These are phyloP conservation scores for Setipinna tenuifilis DNA, from an alignment of 2,797 vertebrate species.

Conservation along the genomic window DNA sequence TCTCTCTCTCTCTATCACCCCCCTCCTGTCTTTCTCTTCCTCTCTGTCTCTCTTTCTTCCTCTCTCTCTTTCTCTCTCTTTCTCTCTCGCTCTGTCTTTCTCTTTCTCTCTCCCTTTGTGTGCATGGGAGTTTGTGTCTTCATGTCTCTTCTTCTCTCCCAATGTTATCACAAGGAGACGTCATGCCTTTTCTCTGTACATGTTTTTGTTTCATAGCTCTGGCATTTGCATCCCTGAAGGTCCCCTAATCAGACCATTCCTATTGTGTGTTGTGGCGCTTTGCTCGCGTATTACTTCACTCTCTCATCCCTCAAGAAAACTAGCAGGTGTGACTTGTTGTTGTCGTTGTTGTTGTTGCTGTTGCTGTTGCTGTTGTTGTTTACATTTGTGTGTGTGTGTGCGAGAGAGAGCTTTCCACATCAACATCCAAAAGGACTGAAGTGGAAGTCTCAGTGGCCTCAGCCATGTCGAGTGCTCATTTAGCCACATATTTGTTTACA, in stretches of 20 bases:
- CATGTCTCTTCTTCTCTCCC: no score
- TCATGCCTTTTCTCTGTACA: not conserved
- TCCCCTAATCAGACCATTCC: not conserved
- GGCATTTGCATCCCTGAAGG: not conserved
- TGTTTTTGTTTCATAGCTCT: not conserved
- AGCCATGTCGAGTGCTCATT: slow-evolving; percentile 21
- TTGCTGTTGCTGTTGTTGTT: no score
- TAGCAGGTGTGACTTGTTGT: not conserved
- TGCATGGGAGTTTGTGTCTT: not conserved
- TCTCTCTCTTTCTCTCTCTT: not conserved
- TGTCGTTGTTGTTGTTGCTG: not conserved
- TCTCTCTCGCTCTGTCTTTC: slow-evolving; percentile 9
- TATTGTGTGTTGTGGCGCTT: not conserved
- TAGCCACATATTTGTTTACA: slow-evolving; percentile 10
- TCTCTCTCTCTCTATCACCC: no score
- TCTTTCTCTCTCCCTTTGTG: not conserved
- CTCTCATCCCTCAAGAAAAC: not conserved
- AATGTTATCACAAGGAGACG: not conserved
- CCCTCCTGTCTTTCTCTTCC: slow-evolving; percentile 9
- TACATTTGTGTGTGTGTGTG: no score
- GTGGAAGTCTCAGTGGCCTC: slow-evolving; percentile 1
- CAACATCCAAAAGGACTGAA: not conserved
- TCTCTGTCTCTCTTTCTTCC: not conserved
- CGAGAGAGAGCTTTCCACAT: not conserved
- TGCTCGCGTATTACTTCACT: not conserved